phyloP scores from a whole-genome alignment of 2,113 vertebrate species.

The Gila orcuttii region DNA sequence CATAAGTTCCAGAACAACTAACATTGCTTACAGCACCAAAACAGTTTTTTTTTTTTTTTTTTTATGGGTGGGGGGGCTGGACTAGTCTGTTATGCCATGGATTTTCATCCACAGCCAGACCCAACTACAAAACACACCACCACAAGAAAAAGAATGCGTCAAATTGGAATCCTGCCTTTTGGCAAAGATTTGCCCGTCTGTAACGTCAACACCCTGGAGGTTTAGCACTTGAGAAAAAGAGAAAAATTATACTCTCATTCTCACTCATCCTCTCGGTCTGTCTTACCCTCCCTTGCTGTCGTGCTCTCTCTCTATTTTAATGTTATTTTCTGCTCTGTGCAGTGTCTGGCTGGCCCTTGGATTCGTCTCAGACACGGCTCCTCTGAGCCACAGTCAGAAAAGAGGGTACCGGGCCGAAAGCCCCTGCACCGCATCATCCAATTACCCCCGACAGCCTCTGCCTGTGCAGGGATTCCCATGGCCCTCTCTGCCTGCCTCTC shows the following conservation, averaged over 20 bases:
- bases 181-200: conserved; percentile 40
- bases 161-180: conserved; percentile 47
- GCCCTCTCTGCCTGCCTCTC: conserved; percentile 25
- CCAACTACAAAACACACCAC: conserved; percentile 25
- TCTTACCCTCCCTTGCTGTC: conserved; percentile 26
- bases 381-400: conserved; percentile 43
- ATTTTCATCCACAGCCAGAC: conserved; percentile 32
- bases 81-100: neutral
- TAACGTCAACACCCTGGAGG: conserved; percentile 52
- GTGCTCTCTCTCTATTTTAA: conserved; percentile 45
- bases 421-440: conserved; percentile 69
- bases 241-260: conserved; percentile 20
- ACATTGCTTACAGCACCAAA: neutral
- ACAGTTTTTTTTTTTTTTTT: neutral
- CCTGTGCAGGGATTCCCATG: conserved; percentile 40
- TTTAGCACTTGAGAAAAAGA: conserved; percentile 51
- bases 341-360: conserved; percentile 55
- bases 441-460: conserved; percentile 63
- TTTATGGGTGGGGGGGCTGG: neutral
- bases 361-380: conserved; percentile 70
- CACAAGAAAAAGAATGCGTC: conserved; percentile 28
- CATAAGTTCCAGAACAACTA: neutral
- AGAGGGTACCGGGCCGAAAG: conserved; percentile 59
- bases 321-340: conserved; percentile 51
- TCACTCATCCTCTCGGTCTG: conserved; percentile 22